Conservation (phyloP, 1,140 invertebrate species). For the Atta cephalotes region DNA sequence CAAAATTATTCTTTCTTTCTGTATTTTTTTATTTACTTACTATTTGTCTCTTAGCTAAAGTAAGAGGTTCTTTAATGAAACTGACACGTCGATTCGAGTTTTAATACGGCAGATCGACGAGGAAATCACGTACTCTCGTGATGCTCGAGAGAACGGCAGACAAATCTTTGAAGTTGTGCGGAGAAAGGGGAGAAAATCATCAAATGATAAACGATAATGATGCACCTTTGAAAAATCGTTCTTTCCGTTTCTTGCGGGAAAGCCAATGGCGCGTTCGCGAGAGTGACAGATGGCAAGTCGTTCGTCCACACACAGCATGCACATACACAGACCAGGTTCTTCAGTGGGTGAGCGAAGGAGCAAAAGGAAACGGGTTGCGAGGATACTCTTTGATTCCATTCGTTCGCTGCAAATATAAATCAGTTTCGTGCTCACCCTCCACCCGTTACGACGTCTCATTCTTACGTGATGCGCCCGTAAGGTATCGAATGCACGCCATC, state of each 20-base stretch:
- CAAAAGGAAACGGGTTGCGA: conserved; percentile 39
- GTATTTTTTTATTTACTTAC: background rate
- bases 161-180: conserved; percentile 35
- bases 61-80: background rate
- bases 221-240: conserved; percentile 52
- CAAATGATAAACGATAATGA: conserved; percentile 64
- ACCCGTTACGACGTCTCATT: conserved; percentile 52
- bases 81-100: background rate
- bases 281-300: conserved; percentile 57
- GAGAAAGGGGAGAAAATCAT: conserved; percentile 53
- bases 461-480: conserved; percentile 44
- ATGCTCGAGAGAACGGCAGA: conserved; percentile 25
- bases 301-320: conserved; percentile 5
- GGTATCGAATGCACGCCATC: conserved; percentile 38
- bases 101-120: background rate
- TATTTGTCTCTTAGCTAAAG: background rate
- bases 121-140: background rate
- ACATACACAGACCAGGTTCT: too few relatives aligned
- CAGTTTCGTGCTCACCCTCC: conserved; percentile 41
- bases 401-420: conserved; percentile 54
- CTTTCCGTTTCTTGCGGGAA: conserved; percentile 54
- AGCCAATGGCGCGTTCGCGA: conserved; percentile 58
- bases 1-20: too few relatives aligned
- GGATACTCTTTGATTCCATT: conserved; percentile 40
- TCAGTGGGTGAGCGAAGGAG: background rate